These are phyloP conservation scores for Thera britannica DNA, from an alignment of 2,888 invertebrate species.

Conservation along the genomic window DNA sequence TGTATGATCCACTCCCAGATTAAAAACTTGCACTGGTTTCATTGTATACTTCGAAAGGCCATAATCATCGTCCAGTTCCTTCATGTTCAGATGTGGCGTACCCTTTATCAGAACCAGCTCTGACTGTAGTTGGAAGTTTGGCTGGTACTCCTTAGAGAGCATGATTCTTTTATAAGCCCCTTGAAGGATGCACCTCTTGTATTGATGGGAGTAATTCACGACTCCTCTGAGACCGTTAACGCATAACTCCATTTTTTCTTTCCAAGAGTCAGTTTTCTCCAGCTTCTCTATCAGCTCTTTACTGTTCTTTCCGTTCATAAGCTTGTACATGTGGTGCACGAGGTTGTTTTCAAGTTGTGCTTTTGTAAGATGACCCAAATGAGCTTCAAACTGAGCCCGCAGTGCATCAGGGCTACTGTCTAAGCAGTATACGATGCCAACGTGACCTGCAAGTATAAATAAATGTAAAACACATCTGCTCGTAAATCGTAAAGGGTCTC, in stretches of 20 bases:
- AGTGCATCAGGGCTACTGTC: constrained; percentile 59
- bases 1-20: constrained; percentile 48
- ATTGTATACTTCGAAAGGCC: constrained; percentile 50
- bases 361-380: constrained; percentile 50
- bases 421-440: constrained; percentile 55
- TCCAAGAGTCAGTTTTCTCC: constrained; percentile 44
- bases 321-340: constrained; percentile 50
- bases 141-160: constrained; percentile 47
- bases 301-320: constrained; percentile 47
- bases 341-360: constrained; percentile 49
- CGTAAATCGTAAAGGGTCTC: no score
- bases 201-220: constrained; percentile 49
- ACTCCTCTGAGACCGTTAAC: constrained; percentile 43
- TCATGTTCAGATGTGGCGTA: constrained; percentile 44
- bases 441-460: constrained; percentile 45
- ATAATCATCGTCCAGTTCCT: constrained; percentile 46
- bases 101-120: constrained; percentile 54
- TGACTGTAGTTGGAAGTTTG: constrained; percentile 48
- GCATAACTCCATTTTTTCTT: constrained; percentile 48
- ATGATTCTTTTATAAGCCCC: constrained; percentile 50
- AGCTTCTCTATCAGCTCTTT: constrained; percentile 45
- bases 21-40: constrained; percentile 45
- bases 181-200: constrained; percentile 49
- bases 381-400: constrained; percentile 50
- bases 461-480: neutral